Evolutionary conservation across 2,888 invertebrate genomes (phyloP).

Genomic region (Spialia ferax): DNA sequence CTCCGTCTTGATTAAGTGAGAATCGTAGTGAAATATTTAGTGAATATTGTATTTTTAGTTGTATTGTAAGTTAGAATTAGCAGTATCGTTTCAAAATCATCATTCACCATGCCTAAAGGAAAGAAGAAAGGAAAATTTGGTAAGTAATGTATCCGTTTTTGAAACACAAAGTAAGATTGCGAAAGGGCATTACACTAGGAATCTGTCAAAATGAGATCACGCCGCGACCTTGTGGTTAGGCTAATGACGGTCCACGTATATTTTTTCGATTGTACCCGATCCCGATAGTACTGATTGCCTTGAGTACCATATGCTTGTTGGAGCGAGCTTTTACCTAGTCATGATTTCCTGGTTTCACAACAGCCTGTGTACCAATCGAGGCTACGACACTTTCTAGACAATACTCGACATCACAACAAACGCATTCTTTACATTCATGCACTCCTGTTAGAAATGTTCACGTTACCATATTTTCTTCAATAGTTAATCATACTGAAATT

Average conservation of each 20-base stretch:
- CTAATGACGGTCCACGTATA: constrained; percentile 67
- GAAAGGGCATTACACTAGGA: constrained; percentile 44
- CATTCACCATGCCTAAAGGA: constrained; percentile 91
- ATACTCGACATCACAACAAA: constrained; percentile 40
- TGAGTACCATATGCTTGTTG: constrained; percentile 58
- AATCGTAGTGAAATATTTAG: constrained; percentile 78
- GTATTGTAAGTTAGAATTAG: constrained; percentile 67
- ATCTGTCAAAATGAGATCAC: constrained; percentile 77
- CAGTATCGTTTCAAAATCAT: constrained; percentile 56
- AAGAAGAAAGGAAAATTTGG: constrained; percentile 92
- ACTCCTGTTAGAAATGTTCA: background rate
- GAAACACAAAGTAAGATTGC: constrained; percentile 46
- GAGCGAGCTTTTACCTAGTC: constrained; percentile 34
- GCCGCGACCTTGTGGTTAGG: constrained; percentile 80
- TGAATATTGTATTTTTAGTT: constrained; percentile 86
- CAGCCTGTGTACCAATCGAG: constrained; percentile 17
- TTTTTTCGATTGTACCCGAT: constrained; percentile 57
- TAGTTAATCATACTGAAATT: background rate
- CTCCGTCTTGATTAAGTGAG: constrained; percentile 92
- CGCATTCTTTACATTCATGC: constrained; percentile 1
- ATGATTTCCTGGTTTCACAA: constrained; percentile 46
- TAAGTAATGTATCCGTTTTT: constrained; percentile 67
- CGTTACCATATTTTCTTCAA: background rate
- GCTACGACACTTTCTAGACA: constrained; percentile 54
- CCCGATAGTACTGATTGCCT: constrained; percentile 50